A percentile compares a stretch with the other conserved stretches of the same genome.
These are phyloP conservation scores for Peromyscus nudipes DNA, from an alignment of 2,797 vertebrate species.

Conservation along the genomic window DNA sequence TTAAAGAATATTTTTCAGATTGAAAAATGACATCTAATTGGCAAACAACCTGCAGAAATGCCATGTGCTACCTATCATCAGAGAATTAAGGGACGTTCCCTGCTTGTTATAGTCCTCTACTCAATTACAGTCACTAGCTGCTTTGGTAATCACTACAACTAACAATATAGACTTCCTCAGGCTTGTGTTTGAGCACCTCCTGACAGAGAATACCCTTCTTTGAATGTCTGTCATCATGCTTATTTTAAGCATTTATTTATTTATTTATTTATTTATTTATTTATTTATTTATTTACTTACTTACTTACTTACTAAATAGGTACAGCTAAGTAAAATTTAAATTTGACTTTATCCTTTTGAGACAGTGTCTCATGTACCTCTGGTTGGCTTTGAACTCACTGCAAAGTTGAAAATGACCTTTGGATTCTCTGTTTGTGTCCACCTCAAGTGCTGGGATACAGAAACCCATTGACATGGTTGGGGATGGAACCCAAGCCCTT, in stretches of 20 bases:
- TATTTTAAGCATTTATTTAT: neutral
- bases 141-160: neutral
- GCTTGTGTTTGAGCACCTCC: neutral
- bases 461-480: neutral
- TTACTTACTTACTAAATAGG: no score
- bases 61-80: neutral
- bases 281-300: no score
- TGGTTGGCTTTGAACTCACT: neutral
- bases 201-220: neutral
- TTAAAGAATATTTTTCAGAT: neutral
- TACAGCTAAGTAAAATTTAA: conserved; percentile 30
- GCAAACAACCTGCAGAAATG: neutral
- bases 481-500: neutral
- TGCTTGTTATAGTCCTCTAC: neutral
- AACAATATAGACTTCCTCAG: neutral
- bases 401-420: neutral
- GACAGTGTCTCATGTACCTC: neutral
- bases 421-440: neutral
- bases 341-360: neutral
- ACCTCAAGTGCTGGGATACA: neutral
- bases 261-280: no score
- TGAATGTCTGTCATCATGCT: neutral
- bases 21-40: neutral
- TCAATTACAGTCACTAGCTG: neutral
- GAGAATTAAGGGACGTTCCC: no score